Base-by-base conservation (phyloP, 2,113 vertebrate species). In the Bos javanicus region DNA sequence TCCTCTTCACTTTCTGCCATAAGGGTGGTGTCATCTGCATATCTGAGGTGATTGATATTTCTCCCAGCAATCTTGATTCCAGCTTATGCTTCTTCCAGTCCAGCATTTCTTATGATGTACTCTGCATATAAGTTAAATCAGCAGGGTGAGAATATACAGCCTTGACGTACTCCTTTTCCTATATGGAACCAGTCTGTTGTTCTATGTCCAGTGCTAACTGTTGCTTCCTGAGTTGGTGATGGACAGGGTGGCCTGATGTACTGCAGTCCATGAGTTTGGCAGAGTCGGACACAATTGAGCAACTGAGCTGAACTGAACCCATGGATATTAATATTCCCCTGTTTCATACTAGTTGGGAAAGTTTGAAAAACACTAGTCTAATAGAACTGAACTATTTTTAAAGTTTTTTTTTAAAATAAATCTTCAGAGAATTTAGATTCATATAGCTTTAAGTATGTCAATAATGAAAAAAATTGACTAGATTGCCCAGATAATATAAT, bases 281-380 rank as follows among this genome's bases (percentile, higher is more conserved):
- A 64, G 15, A n/a, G 15, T 64, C 4, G 2, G 62, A 67, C 7
- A 19, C 8, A 33, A 19, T 2, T 67, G 62, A 67, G 15, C 0
- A 0, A n/a, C 16, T n/a, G 15, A 67, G 33, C 62, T 67, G 62
- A 67, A 67, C 33, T 67, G 62, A 67, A 67, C 33, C 33, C 62
- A n/a, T n/a, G 30, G 36, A 59, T 90, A 90, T 85, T 84, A 57
- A 88, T 21, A 59, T 54, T 67, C 25, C 62, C 12, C 5, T 87
- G 2, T 46, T 46, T 6, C 36, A 80, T 88, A 26, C 46, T 84
- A 39, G 9, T 54, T 54, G 57, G 16, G 2, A 48, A 96, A 89
- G 54, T 91, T 89, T 96, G 21, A 84, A 96, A 90, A 95, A 21
- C 26, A 92, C 0, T 94, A 9, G 26, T 46, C 33, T 87, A 94